Conservation (phyloP, 2,113 vertebrate species). For the Puntigrus tetrazona region DNA sequence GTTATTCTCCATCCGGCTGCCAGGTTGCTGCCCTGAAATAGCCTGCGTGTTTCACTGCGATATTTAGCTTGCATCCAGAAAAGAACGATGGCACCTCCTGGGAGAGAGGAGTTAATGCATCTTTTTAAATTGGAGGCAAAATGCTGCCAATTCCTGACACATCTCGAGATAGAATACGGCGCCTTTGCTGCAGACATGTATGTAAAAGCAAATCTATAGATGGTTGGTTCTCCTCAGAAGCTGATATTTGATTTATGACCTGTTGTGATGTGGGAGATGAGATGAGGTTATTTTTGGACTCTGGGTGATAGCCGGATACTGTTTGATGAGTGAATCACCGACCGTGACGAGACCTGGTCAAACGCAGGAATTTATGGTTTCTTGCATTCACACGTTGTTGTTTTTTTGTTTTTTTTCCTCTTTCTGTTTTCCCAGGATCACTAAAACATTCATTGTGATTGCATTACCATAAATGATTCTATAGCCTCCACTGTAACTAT, state of each 20-base stretch:
- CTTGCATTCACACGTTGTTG: background rate
- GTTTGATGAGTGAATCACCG: background rate
- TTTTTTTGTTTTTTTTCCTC: slow-evolving; percentile 34
- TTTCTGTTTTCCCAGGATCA: slow-evolving; percentile 50
- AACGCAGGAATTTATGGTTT: background rate
- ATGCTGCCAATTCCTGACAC: slow-evolving; percentile 78
- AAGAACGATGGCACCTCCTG: slow-evolving; percentile 70
- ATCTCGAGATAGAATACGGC: slow-evolving; percentile 77
- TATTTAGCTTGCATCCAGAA: slow-evolving; percentile 75
- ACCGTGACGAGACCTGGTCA: background rate
- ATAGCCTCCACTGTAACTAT: slow-evolving; percentile 80
- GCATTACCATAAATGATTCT: slow-evolving; percentile 80
- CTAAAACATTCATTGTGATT: slow-evolving; percentile 74
- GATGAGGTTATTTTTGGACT: slow-evolving; percentile 65
- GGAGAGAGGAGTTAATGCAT: slow-evolving; percentile 81
- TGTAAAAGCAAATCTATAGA: slow-evolving; percentile 71
- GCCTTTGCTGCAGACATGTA: slow-evolving; percentile 74
- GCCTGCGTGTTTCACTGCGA: slow-evolving; percentile 77
- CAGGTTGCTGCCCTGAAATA: slow-evolving; percentile 78
- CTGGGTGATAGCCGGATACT: background rate
- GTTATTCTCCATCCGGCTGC: slow-evolving; percentile 74
- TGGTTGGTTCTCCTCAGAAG: slow-evolving; percentile 58
- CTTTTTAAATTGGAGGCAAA: slow-evolving; percentile 72
- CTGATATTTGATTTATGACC: slow-evolving; percentile 70
- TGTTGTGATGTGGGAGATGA: slow-evolving; percentile 48